Evolutionary conservation across 2,888 invertebrate genomes (phyloP).

Genomic region (Melangyna quadrimaculata): DNA sequence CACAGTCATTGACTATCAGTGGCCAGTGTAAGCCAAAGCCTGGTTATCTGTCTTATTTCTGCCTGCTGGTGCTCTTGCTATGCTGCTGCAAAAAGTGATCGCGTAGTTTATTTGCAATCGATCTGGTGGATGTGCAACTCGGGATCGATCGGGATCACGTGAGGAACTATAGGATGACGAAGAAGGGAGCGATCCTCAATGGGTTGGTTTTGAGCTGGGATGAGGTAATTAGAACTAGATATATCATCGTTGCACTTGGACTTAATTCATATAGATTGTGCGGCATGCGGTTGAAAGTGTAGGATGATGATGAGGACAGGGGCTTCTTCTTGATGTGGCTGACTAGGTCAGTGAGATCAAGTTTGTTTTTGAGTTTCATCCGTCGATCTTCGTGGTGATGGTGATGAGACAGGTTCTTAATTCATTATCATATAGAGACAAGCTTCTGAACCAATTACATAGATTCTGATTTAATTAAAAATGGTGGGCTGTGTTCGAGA

Average conservation of each 20-base stretch:
- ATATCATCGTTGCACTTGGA: conserved; percentile 18
- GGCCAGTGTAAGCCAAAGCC: neutral
- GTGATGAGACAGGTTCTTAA: conserved; percentile 9
- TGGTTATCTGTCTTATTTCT: conserved; percentile 27
- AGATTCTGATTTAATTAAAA: neutral
- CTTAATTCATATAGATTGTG: conserved; percentile 18
- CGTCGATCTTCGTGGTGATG: neutral
- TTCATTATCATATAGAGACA: neutral
- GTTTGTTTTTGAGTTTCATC: conserved; percentile 24
- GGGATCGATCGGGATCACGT: conserved; percentile 4
- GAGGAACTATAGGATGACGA: neutral
- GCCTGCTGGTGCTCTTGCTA: neutral
- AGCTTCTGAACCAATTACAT: conserved; percentile 18
- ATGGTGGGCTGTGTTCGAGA: neutral
- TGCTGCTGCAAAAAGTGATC: conserved; percentile 13
- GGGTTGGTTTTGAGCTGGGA: neutral
- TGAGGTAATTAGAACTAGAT: conserved; percentile 46
- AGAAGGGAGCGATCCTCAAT: conserved; percentile 11
- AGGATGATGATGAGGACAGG: conserved; percentile 4
- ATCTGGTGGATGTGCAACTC: neutral
- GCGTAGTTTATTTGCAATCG: conserved; percentile 35
- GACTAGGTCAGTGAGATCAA: conserved; percentile 66
- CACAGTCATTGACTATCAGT: conserved; percentile 44
- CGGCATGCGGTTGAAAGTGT: conserved; percentile 43
- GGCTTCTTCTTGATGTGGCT: neutral